Conservation (phyloP, 2,113 vertebrate species). For the Tachysurus vachellii region DNA sequence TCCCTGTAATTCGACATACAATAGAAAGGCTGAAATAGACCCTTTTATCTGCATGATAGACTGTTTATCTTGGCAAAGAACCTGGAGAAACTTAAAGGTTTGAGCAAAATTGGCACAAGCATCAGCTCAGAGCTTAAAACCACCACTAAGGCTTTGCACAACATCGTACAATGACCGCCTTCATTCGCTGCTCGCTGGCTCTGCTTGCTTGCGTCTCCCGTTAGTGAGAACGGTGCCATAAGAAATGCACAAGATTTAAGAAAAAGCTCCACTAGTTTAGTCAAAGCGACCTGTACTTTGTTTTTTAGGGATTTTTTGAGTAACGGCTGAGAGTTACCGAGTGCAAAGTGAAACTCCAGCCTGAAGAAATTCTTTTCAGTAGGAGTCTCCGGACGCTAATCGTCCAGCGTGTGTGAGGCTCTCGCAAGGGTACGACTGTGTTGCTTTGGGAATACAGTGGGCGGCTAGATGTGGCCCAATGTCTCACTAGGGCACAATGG, state of each 20-base stretch:
- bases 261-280: background rate
- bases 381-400: conserved; percentile 12
- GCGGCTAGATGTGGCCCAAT: conserved; percentile 12
- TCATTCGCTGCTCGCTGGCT: conserved; percentile 19
- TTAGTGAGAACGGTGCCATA: background rate
- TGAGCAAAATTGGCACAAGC: conserved; percentile 21
- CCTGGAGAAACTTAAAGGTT: conserved; percentile 25
- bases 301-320: background rate
- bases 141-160: conserved; percentile 15
- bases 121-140: conserved; percentile 18
- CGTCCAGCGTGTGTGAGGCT: conserved; percentile 16
- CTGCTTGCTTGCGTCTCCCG: background rate
- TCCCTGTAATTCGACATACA: conserved; percentile 48
- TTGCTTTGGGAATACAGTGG: conserved; percentile 16
- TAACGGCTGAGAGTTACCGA: background rate
- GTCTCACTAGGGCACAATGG: conserved; percentile 27
- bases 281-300: background rate
- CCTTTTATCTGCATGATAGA: conserved; percentile 47
- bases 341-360: conserved; percentile 17
- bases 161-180: conserved; percentile 32
- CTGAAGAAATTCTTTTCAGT: conserved; percentile 35
- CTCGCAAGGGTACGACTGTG: conserved; percentile 30
- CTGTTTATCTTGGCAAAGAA: conserved; percentile 46
- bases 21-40: conserved; percentile 53
- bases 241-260: background rate